Base-by-base conservation (phyloP, 2,797 vertebrate genomes). In the Siniperca scherzeri region DNA sequence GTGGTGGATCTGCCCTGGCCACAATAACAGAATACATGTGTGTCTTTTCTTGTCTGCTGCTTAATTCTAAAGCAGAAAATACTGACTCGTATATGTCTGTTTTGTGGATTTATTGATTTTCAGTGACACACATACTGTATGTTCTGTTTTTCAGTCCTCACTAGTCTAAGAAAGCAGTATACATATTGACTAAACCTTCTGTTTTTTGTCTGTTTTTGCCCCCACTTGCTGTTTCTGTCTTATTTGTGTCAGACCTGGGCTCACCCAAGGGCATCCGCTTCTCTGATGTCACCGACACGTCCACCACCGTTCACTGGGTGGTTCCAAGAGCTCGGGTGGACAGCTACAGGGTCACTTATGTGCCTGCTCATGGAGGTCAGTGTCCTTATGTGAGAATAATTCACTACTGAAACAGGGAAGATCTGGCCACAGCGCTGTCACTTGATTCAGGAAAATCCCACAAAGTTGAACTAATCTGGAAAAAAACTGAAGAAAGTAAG, bases 261-360 rank as follows among this genome's bases (percentile, higher is more conserved):
- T 93, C 97, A 81, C 98, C 97, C 1, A 97, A 96, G 87, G 97
- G 97, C 55, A 95, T 99, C 66, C 92, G 93, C 11, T 99, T 99
- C 94, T 97, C 97, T 5, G 97, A 99, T 72, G 96, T 99, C 88
- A 98, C 97, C 0, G 98, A 99, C 91, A 97, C 96, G 0, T 95
- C 97, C 0, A 96, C 98, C 78, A 96, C 95, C 0, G 96, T 99
- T 62, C 97, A 96, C 93, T 99, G 98, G 98, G 94, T 88, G 2
- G 90, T 95, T 0, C 97, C 97, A 0, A 94, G 92, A 27, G 92
- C 94, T 36, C 95, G 93, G 0, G 97, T 98, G 83, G 97, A 98
- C 78, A 97, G 77, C 87, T 98, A 97, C 94, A 93, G 95, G 42
- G 92, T 99, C 81, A 96, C 95, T 27, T 98, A 97, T 0, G 89